Conservation (phyloP, 1,140 invertebrate genomes). For the Neomicropteryx cornuta region DNA sequence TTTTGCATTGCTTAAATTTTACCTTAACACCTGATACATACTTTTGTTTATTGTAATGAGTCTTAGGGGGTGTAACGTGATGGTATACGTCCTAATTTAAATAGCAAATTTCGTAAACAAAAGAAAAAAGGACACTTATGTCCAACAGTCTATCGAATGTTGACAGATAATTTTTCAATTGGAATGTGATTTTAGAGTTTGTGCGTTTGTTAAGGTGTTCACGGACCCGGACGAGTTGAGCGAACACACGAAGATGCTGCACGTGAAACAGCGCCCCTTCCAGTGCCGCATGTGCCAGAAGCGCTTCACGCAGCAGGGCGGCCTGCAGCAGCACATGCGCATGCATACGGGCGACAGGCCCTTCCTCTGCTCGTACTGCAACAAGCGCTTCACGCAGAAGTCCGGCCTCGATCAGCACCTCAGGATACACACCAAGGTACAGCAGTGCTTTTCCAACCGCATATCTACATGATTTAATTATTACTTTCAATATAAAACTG, state of each 20-base stretch:
- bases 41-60: too few species aligned
- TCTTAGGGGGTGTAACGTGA: too few species aligned
- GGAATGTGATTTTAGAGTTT: too few species aligned
- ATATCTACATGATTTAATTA: conserved; percentile 59
- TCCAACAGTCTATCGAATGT: too few species aligned
- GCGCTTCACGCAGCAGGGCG: conserved; percentile 34
- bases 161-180: too few species aligned
- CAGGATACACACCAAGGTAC: conserved; percentile 52
- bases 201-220: conserved; percentile 38
- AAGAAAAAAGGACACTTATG: too few species aligned
- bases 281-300: conserved; percentile 33
- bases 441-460: conserved; percentile 44
- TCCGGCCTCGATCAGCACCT: conserved; percentile 47
- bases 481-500: too few species aligned
- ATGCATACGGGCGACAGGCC: conserved; percentile 67
- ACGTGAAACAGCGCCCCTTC: conserved; percentile 35
- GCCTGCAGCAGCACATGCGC: conserved; percentile 41
- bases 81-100: too few species aligned
- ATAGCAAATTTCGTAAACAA: too few species aligned
- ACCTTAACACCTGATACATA: too few species aligned
- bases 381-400: conserved; percentile 78
- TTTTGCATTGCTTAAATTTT: too few species aligned
- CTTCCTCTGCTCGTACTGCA: conserved; percentile 74
- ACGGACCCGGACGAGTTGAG: conserved; percentile 27
- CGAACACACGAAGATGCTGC: conserved; percentile 37